Evolutionary conservation across 2,113 vertebrate species (phyloP), one percentile per base, ranked within the genome.

Genomic region (Clarias batrachus): DNA sequence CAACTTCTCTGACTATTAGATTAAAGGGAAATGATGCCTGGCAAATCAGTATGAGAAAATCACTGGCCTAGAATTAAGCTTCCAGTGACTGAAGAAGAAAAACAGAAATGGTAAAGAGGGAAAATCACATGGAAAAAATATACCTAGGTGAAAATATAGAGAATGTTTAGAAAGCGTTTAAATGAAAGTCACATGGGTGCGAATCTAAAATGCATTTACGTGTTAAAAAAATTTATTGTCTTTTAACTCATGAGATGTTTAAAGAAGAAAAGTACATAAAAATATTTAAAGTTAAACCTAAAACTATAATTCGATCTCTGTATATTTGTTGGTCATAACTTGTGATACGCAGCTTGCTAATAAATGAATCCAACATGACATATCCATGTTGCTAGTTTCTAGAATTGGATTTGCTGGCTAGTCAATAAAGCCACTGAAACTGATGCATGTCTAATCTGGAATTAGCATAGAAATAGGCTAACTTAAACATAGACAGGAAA

Each of bases 21-120:
- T 90, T 91, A 87, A 93, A 91, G 84, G 66, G 66, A 81, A 63
- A 81, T 68, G 63, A 84, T 74, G 57, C 66, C 66, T 59, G 80
- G 66, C 14, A 60, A 84, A 70, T 85, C 74, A 66, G 77, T 81
- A 86, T 68, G 62, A 85, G 66, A 85, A 63, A 81, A 73, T 70
- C 65, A 80, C 65, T 82, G 30, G 21, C 33, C n/a, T 84, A 11
- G 65, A 83, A 81, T 84, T 79, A 85, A 82, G 30, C 80, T 59
- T 84, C 59, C 27, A 57, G 37, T 19, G 30, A 76, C 57, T 30
- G 25, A n/a, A 63, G 70, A 79, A 78, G 41, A 83, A 88, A 74
- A 54, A 71, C 33, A 70, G 23, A 25, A 81, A 5, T 79, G 25
- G 1, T 10, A 16, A 59, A 59, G 17, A 73, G 30, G 8, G 41